Conservation (phyloP, 2,113 vertebrate genomes). For the Lipophrys pholis region DNA sequence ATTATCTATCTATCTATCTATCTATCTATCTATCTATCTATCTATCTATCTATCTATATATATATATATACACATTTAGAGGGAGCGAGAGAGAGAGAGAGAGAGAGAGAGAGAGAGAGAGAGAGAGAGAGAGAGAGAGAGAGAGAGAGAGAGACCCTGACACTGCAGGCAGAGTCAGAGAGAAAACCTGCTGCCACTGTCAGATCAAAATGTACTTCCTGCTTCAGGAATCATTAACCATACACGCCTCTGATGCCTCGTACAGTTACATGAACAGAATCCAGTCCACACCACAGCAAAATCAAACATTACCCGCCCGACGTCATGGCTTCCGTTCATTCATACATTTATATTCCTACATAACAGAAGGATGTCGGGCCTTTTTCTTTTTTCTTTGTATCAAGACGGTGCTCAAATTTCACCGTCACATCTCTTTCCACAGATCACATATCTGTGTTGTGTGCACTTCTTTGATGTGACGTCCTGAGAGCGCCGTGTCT, state of each 20-base stretch:
- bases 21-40: no score
- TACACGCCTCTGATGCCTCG: constrained; percentile 27
- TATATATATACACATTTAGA: no score
- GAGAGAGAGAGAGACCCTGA: constrained; percentile 22
- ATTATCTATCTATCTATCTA: no score
- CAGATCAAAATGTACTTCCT: constrained; percentile 44
- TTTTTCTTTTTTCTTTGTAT: constrained; percentile 5
- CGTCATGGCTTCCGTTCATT: neutral
- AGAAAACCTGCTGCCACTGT: constrained; percentile 30
- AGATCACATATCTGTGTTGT: constrained; percentile 36
- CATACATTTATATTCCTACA: neutral
- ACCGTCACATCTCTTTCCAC: constrained; percentile 56
- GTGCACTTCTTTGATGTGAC: constrained; percentile 24
- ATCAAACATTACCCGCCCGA: neutral
- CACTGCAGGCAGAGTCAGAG: constrained; percentile 39
- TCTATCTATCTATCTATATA: no score
- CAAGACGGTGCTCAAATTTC: constrained; percentile 43
- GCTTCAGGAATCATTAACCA: constrained; percentile 78
- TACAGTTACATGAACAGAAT: constrained; percentile 34
- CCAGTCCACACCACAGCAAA: constrained; percentile 13
- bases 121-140: neutral
- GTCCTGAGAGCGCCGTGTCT: constrained; percentile 31
- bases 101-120: no score
- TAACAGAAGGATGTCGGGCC: neutral
- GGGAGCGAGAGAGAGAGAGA: no score